phyloP scores from a whole-genome alignment of 2,797 vertebrate genomes.

The Platalea minor region DNA sequence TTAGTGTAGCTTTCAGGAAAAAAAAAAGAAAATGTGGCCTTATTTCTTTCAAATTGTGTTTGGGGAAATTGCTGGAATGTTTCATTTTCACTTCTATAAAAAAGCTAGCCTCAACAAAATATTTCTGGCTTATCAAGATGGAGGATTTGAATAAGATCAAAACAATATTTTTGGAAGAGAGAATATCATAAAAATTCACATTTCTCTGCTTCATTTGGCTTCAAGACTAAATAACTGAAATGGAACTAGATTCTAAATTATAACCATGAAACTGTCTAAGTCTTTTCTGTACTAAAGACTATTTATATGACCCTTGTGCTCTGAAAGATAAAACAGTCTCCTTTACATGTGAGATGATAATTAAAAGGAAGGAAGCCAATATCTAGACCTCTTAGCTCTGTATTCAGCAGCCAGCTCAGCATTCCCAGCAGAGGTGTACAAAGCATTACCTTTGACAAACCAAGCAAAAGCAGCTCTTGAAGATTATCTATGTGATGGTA shows the following conservation, averaged over 20 bases:
- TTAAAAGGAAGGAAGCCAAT: constrained; percentile 51
- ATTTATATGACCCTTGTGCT: constrained; percentile 44
- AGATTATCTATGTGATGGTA: not conserved
- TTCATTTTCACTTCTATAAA: not conserved
- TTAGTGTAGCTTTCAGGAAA: not conserved
- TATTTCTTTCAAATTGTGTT: not conserved
- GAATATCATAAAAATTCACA: constrained; percentile 17
- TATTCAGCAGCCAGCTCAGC: constrained; percentile 41
- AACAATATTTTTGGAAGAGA: constrained; percentile 20
- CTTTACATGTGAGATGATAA: constrained; percentile 33
- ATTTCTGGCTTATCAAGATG: not conserved
- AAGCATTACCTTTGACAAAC: not conserved
- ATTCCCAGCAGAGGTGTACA: constrained; percentile 20
- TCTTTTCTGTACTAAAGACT: constrained; percentile 40
- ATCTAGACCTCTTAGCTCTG: not conserved
- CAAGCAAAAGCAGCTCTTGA: not conserved
- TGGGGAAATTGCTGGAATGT: not conserved
- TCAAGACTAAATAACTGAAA: constrained; percentile 40
- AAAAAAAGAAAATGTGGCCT: not conserved
- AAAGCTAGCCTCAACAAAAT: not conserved
- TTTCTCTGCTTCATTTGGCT: constrained; percentile 37
- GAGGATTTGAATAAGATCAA: constrained; percentile 10
- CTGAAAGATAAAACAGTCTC: constrained; percentile 40
- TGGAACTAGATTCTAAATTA: constrained; percentile 47
- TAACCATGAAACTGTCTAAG: constrained; percentile 24